These are phyloP conservation scores for Eulemur coronatus DNA, from an alignment of 2,797 vertebrate genomes.

Conservation along the genomic window DNA sequence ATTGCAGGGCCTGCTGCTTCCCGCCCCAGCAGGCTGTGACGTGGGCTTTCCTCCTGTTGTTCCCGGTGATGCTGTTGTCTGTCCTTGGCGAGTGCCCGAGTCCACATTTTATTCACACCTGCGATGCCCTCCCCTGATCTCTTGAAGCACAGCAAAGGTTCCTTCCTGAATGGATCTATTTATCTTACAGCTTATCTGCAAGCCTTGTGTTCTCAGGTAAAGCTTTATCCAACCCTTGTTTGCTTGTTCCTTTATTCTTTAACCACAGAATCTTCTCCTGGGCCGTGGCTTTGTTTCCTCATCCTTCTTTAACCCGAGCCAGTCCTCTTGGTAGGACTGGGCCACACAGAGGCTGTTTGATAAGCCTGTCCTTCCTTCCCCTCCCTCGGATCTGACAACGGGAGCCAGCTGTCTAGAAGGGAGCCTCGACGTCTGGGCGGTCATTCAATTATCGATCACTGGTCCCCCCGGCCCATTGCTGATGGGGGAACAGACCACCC, in stretches of 20 bases:
- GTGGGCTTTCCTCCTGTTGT: not conserved
- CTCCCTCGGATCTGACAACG: accelerated
- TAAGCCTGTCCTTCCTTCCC: not conserved
- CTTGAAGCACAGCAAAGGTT: not conserved
- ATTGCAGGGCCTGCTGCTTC: not conserved
- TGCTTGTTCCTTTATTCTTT: not conserved
- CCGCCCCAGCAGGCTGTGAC: not conserved
- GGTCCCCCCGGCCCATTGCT: not conserved
- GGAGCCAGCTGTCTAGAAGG: no score
- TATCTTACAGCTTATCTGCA: not conserved
- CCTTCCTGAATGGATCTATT: not conserved
- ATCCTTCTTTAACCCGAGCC: not conserved
- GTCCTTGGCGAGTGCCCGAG: not conserved
- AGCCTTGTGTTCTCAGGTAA: not conserved
- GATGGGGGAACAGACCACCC: not conserved
- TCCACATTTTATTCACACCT: not conserved
- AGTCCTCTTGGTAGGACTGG: not conserved
- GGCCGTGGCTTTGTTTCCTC: not conserved
- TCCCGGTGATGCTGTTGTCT: not conserved
- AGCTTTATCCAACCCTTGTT: not conserved
- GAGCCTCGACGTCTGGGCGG: not conserved
- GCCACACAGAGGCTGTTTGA: not conserved
- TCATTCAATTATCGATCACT: not conserved
- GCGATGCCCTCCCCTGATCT: accelerated
- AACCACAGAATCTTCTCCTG: not conserved